A percentile compares a stretch with the other conserved stretches of the same genome.
These are phyloP conservation scores for Parasteatoda tepidariorum DNA, from an alignment of 1,140 invertebrate species.

Conservation along the genomic window DNA sequence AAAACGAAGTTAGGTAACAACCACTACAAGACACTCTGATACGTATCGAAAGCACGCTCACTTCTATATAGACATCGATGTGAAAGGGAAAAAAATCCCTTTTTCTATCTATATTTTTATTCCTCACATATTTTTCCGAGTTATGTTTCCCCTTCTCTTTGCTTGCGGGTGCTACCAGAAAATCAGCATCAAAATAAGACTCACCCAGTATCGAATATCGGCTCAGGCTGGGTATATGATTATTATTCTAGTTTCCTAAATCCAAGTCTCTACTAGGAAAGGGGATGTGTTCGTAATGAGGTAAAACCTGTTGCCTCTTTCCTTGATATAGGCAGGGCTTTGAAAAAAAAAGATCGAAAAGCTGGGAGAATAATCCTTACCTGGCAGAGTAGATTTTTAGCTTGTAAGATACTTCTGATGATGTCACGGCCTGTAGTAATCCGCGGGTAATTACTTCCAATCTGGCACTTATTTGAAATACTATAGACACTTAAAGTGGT, in stretches of 20 bases:
- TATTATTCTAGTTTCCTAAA: slow-evolving; percentile 51
- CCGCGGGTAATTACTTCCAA: slow-evolving; percentile 35
- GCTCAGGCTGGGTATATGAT: slow-evolving; percentile 52
- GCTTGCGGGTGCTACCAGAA: slow-evolving; percentile 23
- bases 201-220: slow-evolving; percentile 53
- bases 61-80: slow-evolving; percentile 19
- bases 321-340: slow-evolving; percentile 12
- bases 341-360: not conserved
- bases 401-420: slow-evolving; percentile 24
- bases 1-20: slow-evolving; percentile 60
- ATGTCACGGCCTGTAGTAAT: slow-evolving; percentile 32
- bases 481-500: too few species aligned
- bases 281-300: slow-evolving; percentile 54
- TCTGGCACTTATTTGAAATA: not conserved
- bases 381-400: not conserved
- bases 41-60: slow-evolving; percentile 47
- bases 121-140: not conserved
- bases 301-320: slow-evolving; percentile 55
- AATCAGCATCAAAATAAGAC: slow-evolving; percentile 57
- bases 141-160: not conserved
- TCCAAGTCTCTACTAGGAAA: slow-evolving; percentile 24
- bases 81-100: not conserved
- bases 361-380: slow-evolving; percentile 29
- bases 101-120: slow-evolving; percentile 2
- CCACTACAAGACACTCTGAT: slow-evolving; percentile 40